phyloP scores from a whole-genome alignment of 2,113 vertebrate genomes.

The Diadophis punctatus region DNA sequence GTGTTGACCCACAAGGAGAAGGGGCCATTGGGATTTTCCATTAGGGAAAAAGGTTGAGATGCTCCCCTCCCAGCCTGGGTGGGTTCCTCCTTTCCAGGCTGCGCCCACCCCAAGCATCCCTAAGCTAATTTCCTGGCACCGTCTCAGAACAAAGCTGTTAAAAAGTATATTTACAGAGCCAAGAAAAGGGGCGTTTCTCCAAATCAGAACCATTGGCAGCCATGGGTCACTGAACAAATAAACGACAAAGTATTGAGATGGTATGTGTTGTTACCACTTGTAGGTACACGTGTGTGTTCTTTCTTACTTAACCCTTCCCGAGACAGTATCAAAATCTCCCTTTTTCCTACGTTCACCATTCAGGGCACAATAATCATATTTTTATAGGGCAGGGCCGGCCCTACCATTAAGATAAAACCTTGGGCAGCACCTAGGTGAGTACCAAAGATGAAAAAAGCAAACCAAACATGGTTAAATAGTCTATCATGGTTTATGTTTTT shows the following conservation, averaged over 20 bases:
- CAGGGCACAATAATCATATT: neutral
- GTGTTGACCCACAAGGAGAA: neutral
- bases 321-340: neutral
- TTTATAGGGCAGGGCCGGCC: neutral
- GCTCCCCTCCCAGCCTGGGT: neutral
- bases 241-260: neutral
- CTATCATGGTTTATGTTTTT: neutral
- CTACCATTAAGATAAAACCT: neutral
- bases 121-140: neutral
- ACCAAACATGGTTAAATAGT: neutral
- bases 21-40: neutral
- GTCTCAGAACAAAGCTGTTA: neutral
- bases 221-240: slow-evolving; percentile 2
- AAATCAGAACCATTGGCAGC: neutral
- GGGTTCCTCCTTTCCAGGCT: no score
- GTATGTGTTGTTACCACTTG: neutral
- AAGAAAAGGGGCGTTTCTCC: neutral
- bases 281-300: neutral
- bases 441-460: neutral
- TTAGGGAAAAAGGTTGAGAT: neutral
- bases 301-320: neutral
- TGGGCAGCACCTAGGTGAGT: neutral
- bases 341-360: neutral
- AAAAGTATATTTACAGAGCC: neutral
- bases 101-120: neutral